Percentiles rank a stretch among this genome's conserved stretches.
phyloP scores from a whole-genome alignment of 2,113 vertebrate species.

The Sardina pilchardus region DNA sequence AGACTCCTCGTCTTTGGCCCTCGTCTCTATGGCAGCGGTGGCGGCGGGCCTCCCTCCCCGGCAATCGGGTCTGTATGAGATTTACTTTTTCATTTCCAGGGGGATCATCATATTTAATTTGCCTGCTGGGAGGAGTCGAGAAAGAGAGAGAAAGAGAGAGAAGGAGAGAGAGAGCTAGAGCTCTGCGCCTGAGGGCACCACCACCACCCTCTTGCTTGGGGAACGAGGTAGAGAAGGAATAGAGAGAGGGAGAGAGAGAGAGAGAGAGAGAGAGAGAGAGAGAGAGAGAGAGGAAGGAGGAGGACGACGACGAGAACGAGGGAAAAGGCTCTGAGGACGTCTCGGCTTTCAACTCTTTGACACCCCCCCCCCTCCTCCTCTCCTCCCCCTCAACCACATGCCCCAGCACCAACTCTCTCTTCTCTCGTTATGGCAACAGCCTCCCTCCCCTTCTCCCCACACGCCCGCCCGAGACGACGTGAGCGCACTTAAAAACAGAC shows the following conservation, averaged over 20 bases:
- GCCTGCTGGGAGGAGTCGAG: conserved; percentile 47
- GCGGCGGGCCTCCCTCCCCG: conserved; percentile 1
- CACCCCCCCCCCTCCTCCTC: not conserved
- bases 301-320: not conserved
- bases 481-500: not conserved
- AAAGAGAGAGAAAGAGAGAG: not conserved
- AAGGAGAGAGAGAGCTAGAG: not conserved
- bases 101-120: conserved; percentile 72
- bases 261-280: not conserved
- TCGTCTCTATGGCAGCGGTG: conserved; percentile 13
- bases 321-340: not conserved
- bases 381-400: too few relatives aligned
- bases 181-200: not conserved
- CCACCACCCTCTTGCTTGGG: not conserved
- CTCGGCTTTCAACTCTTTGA: not conserved
- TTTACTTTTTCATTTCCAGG: conserved; percentile 72
- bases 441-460: not conserved
- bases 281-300: not conserved
- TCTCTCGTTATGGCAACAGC: not conserved
- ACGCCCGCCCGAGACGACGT: not conserved
- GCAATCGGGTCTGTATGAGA: conserved; percentile 55
- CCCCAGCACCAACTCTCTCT: not conserved
- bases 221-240: not conserved
- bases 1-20: conserved; percentile 36
- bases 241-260: conserved; percentile 3